Conservation (phyloP, 2,888 invertebrate genomes). For the Pharmacophagus antenor region DNA sequence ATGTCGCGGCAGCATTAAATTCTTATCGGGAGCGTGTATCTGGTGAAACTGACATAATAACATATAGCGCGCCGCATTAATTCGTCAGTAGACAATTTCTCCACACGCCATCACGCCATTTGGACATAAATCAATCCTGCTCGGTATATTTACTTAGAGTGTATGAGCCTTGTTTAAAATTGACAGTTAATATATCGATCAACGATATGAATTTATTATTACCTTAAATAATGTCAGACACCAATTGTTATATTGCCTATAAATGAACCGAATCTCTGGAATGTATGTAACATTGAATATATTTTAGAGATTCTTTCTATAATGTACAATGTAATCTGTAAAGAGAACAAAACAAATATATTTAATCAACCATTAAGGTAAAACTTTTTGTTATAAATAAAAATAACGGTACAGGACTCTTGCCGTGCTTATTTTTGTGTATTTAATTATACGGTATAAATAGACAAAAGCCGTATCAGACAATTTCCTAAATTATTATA, state of each 20-base stretch:
- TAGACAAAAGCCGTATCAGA: not conserved
- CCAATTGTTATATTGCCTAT: too few relatives aligned
- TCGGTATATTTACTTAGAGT: constrained; percentile 19
- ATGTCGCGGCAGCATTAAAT: constrained; percentile 22
- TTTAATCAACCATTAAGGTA: too few relatives aligned
- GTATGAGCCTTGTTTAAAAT: constrained; percentile 3
- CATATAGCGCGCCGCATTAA: constrained; percentile 23
- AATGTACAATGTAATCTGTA: too few relatives aligned
- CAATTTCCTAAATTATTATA: not conserved
- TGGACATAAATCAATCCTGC: constrained; percentile 24
- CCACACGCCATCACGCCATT: constrained; percentile 28
- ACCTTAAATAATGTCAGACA: not conserved
- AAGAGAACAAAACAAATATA: too few relatives aligned
- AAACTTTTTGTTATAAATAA: not conserved
- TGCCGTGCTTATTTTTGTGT: not conserved
- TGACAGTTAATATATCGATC: constrained; percentile 1
- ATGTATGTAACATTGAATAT: too few relatives aligned
- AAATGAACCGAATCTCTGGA: too few relatives aligned
- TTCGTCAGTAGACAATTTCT: constrained; percentile 26
- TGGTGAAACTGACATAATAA: constrained; percentile 25
- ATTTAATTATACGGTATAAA: not conserved
- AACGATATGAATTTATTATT: not conserved
- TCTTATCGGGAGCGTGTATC: constrained; percentile 28
- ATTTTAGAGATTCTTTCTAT: too few relatives aligned
- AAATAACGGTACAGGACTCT: not conserved